Base-by-base conservation (phyloP, 2,797 vertebrate genomes). In the Enoplosus armatus region DNA sequence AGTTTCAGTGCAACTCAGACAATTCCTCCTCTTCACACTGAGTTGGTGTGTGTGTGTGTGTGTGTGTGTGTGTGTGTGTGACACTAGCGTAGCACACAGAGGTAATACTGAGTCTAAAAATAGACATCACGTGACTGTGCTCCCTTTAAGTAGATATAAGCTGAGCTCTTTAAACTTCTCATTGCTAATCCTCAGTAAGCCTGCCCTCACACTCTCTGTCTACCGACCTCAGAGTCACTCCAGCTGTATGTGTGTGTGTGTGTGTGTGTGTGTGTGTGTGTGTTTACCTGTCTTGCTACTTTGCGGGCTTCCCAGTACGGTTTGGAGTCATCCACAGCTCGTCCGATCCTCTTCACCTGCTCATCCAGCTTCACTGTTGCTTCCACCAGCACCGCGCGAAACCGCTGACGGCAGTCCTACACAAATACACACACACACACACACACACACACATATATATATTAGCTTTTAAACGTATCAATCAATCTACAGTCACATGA, bases 231-330 rank as follows among this genome's bases (percentile, higher is more conserved):
- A 61, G 56, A 59, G 22, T 75, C 37, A 24, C 68, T 82, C 4
- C 78, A 35, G 47, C 27, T 51, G 54, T 24, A 39, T 27, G 48
- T 61, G 43, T 58, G 64, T 63, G 75, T 41, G 60, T 45, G 39
- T 50, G 48, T 45, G 59, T 67, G 62, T 45, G 63, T 48, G 50
- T 20, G 60, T 55, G 65, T 47, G 70, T 5, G 50, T 18, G 51
- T 3, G 26, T 37, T 5, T 85, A 99, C 98, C 98, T 99, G 97
- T 90, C 97, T 95, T 9, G 97, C 97, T 75, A 96, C 95, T 89
- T 95, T 96, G 62, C 98, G 95, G 8, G 98, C 97, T 87, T 99
- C 98, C 98, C 98, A 99, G 90, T 99, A 99, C 2, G 98, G 98
- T 87, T 99, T 99, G 5, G 98, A 99, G 73, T 99, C 98, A 15